Conservation (phyloP, 1,140 invertebrate genomes). For the Lamellibrachia luymesi region DNA sequence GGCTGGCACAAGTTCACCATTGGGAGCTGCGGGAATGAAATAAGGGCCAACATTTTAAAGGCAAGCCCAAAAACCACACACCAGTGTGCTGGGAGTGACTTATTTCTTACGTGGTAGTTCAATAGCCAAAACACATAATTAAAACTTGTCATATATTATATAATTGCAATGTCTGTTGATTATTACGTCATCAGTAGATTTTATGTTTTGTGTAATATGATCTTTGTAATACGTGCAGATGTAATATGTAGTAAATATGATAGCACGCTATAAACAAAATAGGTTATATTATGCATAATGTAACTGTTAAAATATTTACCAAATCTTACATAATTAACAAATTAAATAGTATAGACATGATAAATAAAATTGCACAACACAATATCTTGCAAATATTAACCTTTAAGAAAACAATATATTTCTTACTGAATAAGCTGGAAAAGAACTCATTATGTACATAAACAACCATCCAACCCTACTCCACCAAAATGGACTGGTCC, state of each 20-base stretch:
- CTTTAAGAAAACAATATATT: neutral
- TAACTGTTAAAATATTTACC: neutral
- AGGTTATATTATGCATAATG: neutral
- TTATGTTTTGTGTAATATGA: neutral
- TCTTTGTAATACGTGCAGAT: neutral
- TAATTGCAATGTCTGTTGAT: neutral
- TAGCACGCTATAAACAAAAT: neutral
- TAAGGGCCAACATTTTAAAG: neutral
- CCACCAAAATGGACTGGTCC: neutral
- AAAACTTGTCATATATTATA: neutral
- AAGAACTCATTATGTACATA: neutral
- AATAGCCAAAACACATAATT: neutral
- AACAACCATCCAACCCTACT: slow-evolving; percentile 16
- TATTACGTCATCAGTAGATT: neutral
- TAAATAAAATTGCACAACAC: no score
- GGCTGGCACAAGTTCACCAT: slow-evolving; percentile 85
- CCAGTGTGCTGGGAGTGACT: neutral
- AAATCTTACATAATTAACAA: neutral
- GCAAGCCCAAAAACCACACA: neutral
- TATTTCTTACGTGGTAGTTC: neutral
- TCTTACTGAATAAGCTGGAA: neutral
- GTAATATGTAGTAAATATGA: neutral
- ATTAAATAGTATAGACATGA: neutral
- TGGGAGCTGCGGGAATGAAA: slow-evolving; percentile 64
- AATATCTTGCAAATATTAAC: neutral